Evolutionary conservation across 2,113 vertebrate genomes (phyloP).

Genomic region (Zapornia atra): DNA sequence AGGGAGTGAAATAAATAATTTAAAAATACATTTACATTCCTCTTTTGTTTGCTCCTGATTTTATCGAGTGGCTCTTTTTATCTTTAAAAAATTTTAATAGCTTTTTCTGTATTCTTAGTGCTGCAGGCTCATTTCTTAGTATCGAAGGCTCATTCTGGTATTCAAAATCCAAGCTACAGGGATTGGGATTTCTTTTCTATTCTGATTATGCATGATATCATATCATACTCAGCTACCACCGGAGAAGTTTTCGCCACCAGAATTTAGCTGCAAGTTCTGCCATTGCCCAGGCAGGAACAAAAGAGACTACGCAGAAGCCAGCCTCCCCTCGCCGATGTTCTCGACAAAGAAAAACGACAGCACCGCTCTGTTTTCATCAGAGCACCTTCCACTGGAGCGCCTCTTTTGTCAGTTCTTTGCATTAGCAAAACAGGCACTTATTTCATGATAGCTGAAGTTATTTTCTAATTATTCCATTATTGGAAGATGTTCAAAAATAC

Average conservation of each 20-base stretch:
- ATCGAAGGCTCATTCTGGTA: neutral
- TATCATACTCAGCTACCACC: neutral
- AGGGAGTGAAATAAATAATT: slow-evolving; percentile 18
- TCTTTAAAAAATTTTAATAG: neutral
- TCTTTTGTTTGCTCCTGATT: neutral
- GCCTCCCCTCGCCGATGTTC: neutral
- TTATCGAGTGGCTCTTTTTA: neutral
- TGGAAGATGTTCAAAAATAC: neutral
- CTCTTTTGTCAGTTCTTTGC: neutral
- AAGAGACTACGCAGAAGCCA: neutral
- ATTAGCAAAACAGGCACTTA: neutral
- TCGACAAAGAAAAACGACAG: neutral
- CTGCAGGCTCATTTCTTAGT: neutral
- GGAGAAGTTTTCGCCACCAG: neutral
- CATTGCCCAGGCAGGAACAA: slow-evolving; percentile 16
- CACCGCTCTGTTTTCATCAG: neutral
- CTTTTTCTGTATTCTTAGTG: neutral
- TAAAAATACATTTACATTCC: neutral
- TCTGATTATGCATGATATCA: neutral
- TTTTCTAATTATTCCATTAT: neutral
- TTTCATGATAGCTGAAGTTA: neutral
- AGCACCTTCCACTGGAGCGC: neutral
- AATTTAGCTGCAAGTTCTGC: neutral
- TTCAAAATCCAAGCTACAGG: neutral
- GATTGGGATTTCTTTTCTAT: neutral